These are phyloP conservation scores for Pseudochirops corinnae DNA, from an alignment of 2,797 vertebrate species.

Conservation along the genomic window DNA sequence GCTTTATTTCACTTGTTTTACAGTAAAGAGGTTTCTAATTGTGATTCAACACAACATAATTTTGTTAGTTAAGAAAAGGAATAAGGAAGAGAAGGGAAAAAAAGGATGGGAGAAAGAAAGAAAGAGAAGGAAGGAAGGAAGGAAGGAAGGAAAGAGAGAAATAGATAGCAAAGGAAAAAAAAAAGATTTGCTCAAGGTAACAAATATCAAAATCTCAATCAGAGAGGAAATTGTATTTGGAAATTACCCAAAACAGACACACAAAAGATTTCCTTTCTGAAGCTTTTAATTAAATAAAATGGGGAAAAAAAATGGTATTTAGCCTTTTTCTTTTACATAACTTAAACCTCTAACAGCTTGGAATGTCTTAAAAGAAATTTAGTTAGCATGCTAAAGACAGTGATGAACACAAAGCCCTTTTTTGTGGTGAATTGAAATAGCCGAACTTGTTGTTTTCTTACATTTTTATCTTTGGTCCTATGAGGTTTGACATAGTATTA, in stretches of 20 bases:
- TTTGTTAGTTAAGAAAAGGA: neutral
- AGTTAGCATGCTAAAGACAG: neutral
- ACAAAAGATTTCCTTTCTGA: slow-evolving; percentile 36
- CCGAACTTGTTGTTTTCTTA: slow-evolving; percentile 20
- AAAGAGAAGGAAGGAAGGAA: no score
- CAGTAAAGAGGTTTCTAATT: slow-evolving; percentile 38
- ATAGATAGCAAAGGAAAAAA: neutral
- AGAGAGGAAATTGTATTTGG: slow-evolving; percentile 29
- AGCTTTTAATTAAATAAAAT: slow-evolving; percentile 14
- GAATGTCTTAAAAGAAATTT: neutral
- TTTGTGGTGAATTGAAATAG: slow-evolving; percentile 30
- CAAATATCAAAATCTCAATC: slow-evolving; percentile 11
- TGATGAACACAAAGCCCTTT: neutral
- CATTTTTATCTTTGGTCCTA: neutral
- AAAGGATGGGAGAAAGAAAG: neutral
- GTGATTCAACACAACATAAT: neutral
- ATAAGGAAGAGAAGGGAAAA: neutral
- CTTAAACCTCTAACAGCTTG: slow-evolving; percentile 26
- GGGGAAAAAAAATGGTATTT: neutral
- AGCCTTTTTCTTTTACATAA: neutral
- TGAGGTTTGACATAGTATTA: slow-evolving; percentile 24
- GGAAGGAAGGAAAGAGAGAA: neutral
- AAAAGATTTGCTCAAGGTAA: neutral
- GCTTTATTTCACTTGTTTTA: slow-evolving; percentile 1
- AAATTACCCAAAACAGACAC: slow-evolving; percentile 20